Evolutionary conservation across 2,113 vertebrate genomes (phyloP).

Genomic region (Laticauda laticaudata): DNA sequence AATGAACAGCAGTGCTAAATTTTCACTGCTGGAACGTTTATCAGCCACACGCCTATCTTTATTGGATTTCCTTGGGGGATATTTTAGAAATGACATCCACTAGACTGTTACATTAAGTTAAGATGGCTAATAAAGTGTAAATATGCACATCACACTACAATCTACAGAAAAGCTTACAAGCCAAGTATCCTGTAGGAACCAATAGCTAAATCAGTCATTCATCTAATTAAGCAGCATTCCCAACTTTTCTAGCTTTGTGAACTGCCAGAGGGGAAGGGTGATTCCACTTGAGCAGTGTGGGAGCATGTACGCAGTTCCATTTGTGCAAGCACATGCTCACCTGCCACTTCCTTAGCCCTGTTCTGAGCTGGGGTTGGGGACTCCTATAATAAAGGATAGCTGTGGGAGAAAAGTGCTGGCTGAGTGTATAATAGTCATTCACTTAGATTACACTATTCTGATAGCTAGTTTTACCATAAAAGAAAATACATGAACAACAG

Average conservation of each 20-base stretch:
- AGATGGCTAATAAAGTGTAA: not conserved
- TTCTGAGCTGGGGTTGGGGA: not conserved
- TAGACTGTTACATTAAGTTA: accelerated
- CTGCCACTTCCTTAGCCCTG: not conserved
- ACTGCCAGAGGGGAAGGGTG: not conserved
- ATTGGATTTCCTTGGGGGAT: accelerated
- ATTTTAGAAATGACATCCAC: accelerated
- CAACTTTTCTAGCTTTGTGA: not conserved
- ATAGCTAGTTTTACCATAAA: not conserved
- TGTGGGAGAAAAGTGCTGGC: not conserved
- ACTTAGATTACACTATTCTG: not conserved
- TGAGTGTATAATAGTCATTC: not conserved
- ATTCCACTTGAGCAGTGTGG: not conserved
- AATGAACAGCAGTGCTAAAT: accelerated
- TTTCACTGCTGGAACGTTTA: accelerated
- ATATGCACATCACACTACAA: slow-evolving; percentile 29
- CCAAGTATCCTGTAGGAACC: slow-evolving; percentile 17
- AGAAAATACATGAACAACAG: not conserved
- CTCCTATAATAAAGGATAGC: not conserved
- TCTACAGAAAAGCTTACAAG: not conserved
- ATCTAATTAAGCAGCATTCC: not conserved
- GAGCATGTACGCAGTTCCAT: not conserved
- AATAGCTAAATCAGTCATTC: slow-evolving; percentile 4
- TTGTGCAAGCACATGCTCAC: not conserved
- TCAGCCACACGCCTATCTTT: accelerated